Conservation (phyloP, 2,797 vertebrate species). For the Cyprinodon diabolis region DNA sequence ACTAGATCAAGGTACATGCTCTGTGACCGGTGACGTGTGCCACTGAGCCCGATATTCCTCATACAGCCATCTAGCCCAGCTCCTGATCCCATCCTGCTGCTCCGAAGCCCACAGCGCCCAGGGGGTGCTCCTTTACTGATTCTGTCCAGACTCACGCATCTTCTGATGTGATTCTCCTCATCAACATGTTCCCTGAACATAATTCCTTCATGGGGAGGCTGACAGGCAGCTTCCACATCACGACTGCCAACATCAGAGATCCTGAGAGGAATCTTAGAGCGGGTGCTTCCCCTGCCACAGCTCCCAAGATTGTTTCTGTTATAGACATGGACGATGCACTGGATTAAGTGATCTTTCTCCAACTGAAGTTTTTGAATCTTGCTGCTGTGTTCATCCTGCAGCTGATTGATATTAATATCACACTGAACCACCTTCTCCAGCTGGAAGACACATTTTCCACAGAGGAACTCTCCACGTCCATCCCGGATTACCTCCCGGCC, state of each 20-base stretch:
- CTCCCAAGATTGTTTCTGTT: conserved; percentile 68
- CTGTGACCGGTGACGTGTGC: conserved; percentile 46
- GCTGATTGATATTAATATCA: conserved; percentile 70
- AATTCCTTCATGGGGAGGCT: conserved; percentile 38
- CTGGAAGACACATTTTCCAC: conserved; percentile 81
- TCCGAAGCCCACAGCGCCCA: conserved; percentile 36
- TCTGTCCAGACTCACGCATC: conserved; percentile 71
- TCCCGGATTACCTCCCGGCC: conserved; percentile 75
- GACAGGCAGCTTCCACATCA: conserved; percentile 45
- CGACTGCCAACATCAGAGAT: conserved; percentile 35
- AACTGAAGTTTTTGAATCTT: conserved; percentile 71
- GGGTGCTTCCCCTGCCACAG: conserved; percentile 14
- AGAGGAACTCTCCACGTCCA: conserved; percentile 79
- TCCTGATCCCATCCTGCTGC: conserved; percentile 41
- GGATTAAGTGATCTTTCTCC: conserved; percentile 75
- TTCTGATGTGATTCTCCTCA: conserved; percentile 56
- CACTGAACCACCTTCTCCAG: conserved; percentile 78
- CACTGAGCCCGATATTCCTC: conserved; percentile 51
- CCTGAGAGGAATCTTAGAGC: conserved; percentile 35
- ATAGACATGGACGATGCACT: conserved; percentile 78
- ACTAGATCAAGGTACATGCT: conserved; percentile 77
- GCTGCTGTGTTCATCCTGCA: conserved; percentile 68
- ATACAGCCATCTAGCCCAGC: conserved; percentile 22
- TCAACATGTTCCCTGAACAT: conserved; percentile 32
- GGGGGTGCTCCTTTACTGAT: conserved; percentile 44